Conservation (phyloP, 1,140 invertebrate species). For the Paraescarpia echinospica region DNA sequence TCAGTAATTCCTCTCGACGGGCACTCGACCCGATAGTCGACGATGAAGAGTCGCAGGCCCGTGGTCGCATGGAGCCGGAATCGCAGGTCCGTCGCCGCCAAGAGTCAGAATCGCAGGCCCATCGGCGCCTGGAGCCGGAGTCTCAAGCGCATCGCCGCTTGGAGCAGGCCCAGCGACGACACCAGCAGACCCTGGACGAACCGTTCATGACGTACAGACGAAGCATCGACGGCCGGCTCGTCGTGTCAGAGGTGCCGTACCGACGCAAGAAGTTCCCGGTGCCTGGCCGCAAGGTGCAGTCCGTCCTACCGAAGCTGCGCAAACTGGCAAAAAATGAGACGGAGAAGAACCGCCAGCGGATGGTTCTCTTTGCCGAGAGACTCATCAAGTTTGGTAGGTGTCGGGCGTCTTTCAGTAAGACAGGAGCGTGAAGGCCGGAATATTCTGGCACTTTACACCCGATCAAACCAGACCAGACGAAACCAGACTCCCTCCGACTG, state of each 20-base stretch:
- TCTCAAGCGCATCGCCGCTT: not conserved
- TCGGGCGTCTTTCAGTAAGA: too few relatives aligned
- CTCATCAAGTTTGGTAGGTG: not conserved
- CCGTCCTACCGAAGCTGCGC: not conserved
- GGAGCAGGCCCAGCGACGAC: not conserved
- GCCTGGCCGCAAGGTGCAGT: not conserved
- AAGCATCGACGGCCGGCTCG: not conserved
- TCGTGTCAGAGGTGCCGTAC: not conserved
- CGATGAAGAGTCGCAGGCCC: not conserved
- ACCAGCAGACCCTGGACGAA: not conserved
- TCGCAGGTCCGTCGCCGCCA: not conserved
- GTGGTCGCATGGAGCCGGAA: too few relatives aligned
- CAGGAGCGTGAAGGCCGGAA: too few relatives aligned
- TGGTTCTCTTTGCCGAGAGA: not conserved
- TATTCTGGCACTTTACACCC: too few relatives aligned
- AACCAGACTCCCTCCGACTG: too few relatives aligned
- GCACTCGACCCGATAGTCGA: not conserved
- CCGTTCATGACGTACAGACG: not conserved
- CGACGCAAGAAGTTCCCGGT: not conserved
- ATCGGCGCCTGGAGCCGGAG: too few relatives aligned
- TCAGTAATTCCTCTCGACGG: not conserved
- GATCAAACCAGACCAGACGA: too few relatives aligned
- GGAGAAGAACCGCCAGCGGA: not conserved
- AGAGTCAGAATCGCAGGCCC: too few relatives aligned
- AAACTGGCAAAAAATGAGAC: not conserved